A percentile compares a stretch with the other conserved stretches of the same genome.
Evolutionary conservation across 2,888 invertebrate species (phyloP).

Genomic region (Biston betularia): DNA sequence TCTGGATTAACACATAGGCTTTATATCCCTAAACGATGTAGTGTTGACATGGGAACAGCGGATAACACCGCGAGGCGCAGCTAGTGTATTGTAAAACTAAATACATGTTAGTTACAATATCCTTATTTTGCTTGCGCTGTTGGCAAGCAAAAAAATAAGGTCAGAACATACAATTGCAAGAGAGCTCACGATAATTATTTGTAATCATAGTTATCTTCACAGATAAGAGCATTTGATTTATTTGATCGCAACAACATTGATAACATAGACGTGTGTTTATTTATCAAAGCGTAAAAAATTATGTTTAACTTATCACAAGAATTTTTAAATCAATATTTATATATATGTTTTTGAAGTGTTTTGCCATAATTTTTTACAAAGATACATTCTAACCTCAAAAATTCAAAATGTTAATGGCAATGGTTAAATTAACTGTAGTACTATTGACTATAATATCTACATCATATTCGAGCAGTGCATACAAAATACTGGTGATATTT

Average conservation of each 20-base stretch:
- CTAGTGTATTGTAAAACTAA: no score
- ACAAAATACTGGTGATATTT: conserved; percentile 57
- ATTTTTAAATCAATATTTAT: neutral
- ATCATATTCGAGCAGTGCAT: conserved; percentile 40
- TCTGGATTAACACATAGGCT: no score
- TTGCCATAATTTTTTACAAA: neutral
- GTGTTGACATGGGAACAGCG: no score
- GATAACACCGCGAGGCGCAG: no score
- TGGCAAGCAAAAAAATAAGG: neutral
- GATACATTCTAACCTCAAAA: neutral
- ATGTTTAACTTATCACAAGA: neutral
- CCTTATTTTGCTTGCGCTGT: neutral
- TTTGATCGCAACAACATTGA: neutral
- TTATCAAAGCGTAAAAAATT: neutral
- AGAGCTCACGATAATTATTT: neutral
- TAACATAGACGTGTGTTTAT: conserved; percentile 1
- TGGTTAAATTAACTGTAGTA: neutral
- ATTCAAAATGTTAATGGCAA: neutral
- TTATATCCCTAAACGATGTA: no score
- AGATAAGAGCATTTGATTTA: neutral
- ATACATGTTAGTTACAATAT: no score
- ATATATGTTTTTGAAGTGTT: neutral
- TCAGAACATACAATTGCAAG: neutral
- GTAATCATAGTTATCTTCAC: neutral
- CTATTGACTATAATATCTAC: conserved; percentile 4